Evolutionary conservation across 2,888 invertebrate genomes (phyloP).

Genomic region (Cinara cedri): DNA sequence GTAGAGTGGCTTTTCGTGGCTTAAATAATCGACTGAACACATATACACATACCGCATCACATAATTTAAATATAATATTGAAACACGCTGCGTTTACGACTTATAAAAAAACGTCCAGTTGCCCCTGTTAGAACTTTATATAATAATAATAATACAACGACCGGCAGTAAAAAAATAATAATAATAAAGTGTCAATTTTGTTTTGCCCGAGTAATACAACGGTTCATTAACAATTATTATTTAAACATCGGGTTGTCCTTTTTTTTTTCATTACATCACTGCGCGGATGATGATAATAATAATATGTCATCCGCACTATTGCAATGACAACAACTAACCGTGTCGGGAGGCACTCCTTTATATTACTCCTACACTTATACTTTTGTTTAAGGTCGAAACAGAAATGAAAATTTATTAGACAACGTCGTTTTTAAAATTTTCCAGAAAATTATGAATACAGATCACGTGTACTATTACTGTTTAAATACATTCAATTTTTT

Average conservation of each 20-base stretch:
- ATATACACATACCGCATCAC: too few relatives aligned
- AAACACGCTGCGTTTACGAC: constrained; percentile 10
- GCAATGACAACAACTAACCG: too few relatives aligned
- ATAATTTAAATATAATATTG: not conserved
- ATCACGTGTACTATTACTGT: not conserved
- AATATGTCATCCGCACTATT: not conserved
- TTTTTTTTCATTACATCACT: constrained; percentile 28
- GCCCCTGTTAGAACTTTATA: not conserved
- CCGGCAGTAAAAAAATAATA: not conserved
- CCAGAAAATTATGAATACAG: not conserved
- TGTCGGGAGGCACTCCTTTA: not conserved
- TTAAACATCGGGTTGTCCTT: constrained; percentile 22
- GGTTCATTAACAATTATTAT: constrained; percentile 12
- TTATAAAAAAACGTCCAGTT: not conserved
- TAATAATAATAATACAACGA: not conserved
- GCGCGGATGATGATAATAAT: constrained; percentile 10
- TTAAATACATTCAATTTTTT: not conserved
- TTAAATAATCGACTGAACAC: not conserved
- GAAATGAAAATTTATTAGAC: not conserved
- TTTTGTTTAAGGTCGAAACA: not conserved
- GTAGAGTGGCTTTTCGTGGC: constrained; percentile 19
- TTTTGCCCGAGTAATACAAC: not conserved
- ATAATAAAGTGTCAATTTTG: not conserved
- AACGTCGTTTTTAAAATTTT: not conserved
- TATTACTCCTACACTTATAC: not conserved